Evolutionary conservation across 2,888 invertebrate species (phyloP), one percentile per base, ranked within the genome.

Genomic region (Pseudanteris insignis): DNA sequence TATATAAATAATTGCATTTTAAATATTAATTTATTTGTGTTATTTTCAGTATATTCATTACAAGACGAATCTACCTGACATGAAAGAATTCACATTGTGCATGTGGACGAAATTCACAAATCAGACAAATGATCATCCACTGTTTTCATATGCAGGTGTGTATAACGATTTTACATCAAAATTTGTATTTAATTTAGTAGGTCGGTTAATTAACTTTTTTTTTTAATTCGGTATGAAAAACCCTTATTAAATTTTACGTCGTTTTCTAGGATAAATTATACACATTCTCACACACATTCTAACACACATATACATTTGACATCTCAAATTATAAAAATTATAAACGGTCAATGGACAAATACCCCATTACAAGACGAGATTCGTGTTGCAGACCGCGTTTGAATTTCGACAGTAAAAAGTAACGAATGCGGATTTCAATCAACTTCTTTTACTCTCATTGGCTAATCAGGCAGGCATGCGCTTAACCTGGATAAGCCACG

Each of bases 21-120:
- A 29, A 29, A 10, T 4, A 10, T 32, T 32, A 8, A 30, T 24
- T 32, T 21, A 10, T 3, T 26, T 0, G 5, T 14, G 13, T 30
- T 7, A 25, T 29, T 53, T 48, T 8, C 88, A 90, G 81, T 89
- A 89, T 70, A 84, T 91, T 50, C 87, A 89, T 69, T 92, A 90
- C 76, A 88, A 89, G 58, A 85, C 85, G 25, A 81, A 85, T 15
- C 70, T 92, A 24, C 91, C 91, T 0, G 88, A 90, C 72, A 73
- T 92, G 67, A 90, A 90, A 68, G 92, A 92, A 77, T 92, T 92
- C 76, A 92, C 92, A 0, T 82, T 92, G 6, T 92, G 92, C 75
- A 86, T 87, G 81, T 92, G 92, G 92, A 86, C 85, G 69, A 90
- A 91, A 70, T 92, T 91, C 73, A 86, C 87, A 68, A 92, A 92